Conservation (phyloP, 2,113 vertebrate genomes). For the Leucosticte australis region DNA sequence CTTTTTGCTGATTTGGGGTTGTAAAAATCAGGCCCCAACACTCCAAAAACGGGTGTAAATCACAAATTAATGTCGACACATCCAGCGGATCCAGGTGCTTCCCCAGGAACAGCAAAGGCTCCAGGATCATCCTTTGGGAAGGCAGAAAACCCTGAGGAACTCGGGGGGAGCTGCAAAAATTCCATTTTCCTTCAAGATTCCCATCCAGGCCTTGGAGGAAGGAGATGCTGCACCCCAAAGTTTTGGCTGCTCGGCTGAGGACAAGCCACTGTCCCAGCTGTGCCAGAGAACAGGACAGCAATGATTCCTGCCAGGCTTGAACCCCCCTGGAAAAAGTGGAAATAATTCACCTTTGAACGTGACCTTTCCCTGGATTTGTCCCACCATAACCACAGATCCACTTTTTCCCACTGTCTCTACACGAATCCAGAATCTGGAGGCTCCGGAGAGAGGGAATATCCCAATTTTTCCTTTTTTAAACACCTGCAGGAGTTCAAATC, state of each 20-base stretch:
- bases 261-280: accelerated
- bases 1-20: accelerated
- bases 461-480: not conserved
- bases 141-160: not conserved
- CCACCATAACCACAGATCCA: not conserved
- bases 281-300: accelerated
- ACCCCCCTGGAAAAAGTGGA: not conserved
- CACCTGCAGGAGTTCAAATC: not conserved
- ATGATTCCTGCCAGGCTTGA: not conserved
- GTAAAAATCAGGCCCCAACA: not conserved
- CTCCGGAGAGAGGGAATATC: not conserved
- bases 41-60: not conserved
- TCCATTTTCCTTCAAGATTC: not conserved
- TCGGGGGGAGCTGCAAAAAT: not conserved
- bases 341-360: not conserved
- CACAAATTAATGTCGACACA: not conserved
- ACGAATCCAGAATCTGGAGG: not conserved
- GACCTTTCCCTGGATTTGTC: not conserved
- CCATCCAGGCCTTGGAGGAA: not conserved
- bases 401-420: not conserved
- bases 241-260: not conserved
- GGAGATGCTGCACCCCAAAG: not conserved
- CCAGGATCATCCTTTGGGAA: not conserved
- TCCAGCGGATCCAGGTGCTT: not conserved
- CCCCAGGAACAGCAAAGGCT: not conserved